These are phyloP conservation scores for Parapristionchus giblindavisi DNA, from an alignment of 2,888 invertebrate genomes.

Conservation along the genomic window DNA sequence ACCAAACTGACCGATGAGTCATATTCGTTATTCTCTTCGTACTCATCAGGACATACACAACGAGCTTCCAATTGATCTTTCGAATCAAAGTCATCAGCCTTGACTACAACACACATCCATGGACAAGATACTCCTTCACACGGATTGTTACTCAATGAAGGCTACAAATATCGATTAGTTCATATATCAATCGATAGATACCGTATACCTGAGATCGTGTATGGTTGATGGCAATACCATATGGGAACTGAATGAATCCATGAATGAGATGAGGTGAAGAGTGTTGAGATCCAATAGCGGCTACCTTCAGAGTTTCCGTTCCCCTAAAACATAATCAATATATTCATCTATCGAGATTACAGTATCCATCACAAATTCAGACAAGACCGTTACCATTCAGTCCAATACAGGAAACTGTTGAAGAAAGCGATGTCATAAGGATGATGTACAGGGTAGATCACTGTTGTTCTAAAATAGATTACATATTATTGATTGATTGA, in stretches of 20 bases:
- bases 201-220: slow-evolving; percentile 45
- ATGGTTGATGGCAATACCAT: slow-evolving; percentile 56
- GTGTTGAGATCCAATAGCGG: slow-evolving; percentile 47
- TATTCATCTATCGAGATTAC: neutral
- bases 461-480: slow-evolving; percentile 17
- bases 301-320: slow-evolving; percentile 49
- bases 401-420: slow-evolving; percentile 54
- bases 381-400: slow-evolving; percentile 42
- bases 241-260: slow-evolving; percentile 51
- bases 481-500: neutral
- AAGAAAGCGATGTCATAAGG: slow-evolving; percentile 54
- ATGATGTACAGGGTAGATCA: slow-evolving; percentile 46
- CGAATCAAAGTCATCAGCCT: neutral
- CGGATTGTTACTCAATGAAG: slow-evolving; percentile 41
- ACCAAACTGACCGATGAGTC: slow-evolving; percentile 11
- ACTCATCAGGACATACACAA: slow-evolving; percentile 49
- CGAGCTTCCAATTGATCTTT: slow-evolving; percentile 30
- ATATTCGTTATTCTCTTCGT: slow-evolving; percentile 37
- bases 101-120: slow-evolving; percentile 45
- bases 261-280: slow-evolving; percentile 47
- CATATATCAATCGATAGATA: neutral
- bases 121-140: slow-evolving; percentile 46
- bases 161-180: slow-evolving; percentile 36
- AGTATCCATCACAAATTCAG: neutral
- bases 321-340: slow-evolving; percentile 41